Evolutionary conservation across 2,113 vertebrate genomes (phyloP).

Genomic region (Scomber scombrus): DNA sequence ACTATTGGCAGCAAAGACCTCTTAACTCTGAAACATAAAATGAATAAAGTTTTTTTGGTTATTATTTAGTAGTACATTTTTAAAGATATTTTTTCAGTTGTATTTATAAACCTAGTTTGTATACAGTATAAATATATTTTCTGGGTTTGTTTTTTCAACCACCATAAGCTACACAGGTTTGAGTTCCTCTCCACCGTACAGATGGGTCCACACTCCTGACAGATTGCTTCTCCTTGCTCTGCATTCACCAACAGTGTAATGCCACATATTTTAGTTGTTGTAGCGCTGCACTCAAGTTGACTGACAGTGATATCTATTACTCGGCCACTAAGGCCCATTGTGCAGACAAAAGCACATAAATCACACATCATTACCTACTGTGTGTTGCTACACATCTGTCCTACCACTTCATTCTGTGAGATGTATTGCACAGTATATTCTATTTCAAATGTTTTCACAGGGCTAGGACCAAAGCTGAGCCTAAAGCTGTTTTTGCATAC

Average conservation of each 20-base stretch:
- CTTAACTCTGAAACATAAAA: not conserved
- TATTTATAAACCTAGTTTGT: not conserved
- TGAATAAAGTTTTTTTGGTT: not conserved
- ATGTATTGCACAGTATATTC: slow-evolving; percentile 47
- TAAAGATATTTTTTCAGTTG: not conserved
- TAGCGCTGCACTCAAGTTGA: slow-evolving; percentile 49
- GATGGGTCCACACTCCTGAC: not conserved
- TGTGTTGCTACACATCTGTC: slow-evolving; percentile 46
- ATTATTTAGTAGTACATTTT: not conserved
- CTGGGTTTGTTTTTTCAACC: not conserved
- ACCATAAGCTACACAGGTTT: not conserved
- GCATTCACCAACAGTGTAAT: slow-evolving; percentile 13
- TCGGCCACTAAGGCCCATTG: slow-evolving; percentile 52
- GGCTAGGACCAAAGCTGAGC: slow-evolving; percentile 12
- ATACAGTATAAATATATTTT: not conserved
- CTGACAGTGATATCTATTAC: slow-evolving; percentile 60
- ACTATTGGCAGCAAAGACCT: not conserved
- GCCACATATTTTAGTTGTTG: slow-evolving; percentile 34
- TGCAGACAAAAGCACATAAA: slow-evolving; percentile 60
- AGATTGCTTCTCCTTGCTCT: slow-evolving; percentile 9
- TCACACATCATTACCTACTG: slow-evolving; percentile 59
- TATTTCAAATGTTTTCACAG: slow-evolving; percentile 50
- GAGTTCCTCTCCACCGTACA: too few relatives aligned
- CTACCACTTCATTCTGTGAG: slow-evolving; percentile 13
- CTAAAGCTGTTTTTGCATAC: slow-evolving; percentile 43